These are phyloP conservation scores for Antigone vipio DNA, from an alignment of 2,113 vertebrate genomes.

Conservation along the genomic window DNA sequence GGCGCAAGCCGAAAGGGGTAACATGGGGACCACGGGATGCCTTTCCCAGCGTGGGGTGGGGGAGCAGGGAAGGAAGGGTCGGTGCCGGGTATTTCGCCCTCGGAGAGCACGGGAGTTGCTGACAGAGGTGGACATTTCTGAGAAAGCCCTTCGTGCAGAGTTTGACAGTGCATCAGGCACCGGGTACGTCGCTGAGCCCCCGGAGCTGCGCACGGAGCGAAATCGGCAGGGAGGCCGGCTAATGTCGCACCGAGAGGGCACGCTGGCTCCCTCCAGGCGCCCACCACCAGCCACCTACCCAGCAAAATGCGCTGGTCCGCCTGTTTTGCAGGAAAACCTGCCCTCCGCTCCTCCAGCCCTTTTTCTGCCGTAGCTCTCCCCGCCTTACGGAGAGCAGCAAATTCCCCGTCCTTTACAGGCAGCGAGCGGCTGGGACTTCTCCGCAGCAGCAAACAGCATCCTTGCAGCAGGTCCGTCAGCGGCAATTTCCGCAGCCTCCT, in stretches of 20 bases:
- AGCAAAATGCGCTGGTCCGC: neutral
- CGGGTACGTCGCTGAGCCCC: neutral
- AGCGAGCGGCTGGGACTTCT: neutral
- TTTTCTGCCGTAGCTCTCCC: neutral
- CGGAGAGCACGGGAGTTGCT: neutral
- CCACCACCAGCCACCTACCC: neutral
- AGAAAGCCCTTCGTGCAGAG: neutral
- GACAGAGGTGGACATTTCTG: neutral
- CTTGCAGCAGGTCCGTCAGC: neutral
- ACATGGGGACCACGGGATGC: rapidly evolving
- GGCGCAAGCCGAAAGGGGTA: neutral
- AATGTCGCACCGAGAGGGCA: rapidly evolving
- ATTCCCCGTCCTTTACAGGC: neutral
- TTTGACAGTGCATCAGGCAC: neutral
- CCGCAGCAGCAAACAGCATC: rapidly evolving
- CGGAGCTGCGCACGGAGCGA: neutral
- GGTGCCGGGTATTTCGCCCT: neutral
- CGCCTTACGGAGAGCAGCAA: rapidly evolving
- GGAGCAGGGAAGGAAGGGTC: neutral
- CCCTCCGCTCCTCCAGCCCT: neutral
- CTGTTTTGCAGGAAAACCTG: neutral
- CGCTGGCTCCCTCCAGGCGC: neutral
- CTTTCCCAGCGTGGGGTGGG: neutral
- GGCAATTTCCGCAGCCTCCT: neutral
- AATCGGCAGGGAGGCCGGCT: neutral